phyloP scores from a whole-genome alignment of 2,113 vertebrate species.

The Rhineura floridana region DNA sequence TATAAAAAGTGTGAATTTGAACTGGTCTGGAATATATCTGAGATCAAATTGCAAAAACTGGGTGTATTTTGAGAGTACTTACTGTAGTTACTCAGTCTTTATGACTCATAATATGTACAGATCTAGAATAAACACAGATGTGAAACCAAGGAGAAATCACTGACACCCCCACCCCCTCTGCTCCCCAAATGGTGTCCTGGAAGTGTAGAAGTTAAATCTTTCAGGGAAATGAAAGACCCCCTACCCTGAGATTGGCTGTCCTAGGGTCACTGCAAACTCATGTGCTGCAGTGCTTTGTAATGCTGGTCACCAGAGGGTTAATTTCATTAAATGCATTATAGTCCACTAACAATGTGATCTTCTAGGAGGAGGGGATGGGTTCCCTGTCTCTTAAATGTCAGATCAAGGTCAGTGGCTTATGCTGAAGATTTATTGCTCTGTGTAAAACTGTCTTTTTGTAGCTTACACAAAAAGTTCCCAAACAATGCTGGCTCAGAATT shows the following conservation, averaged over 20 bases:
- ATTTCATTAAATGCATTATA: neutral
- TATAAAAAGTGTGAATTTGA: neutral
- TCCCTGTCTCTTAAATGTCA: neutral
- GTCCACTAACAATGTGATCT: constrained; percentile 43
- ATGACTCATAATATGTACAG: no score
- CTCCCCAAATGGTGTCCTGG: neutral
- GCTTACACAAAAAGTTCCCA: neutral
- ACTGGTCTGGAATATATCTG: neutral
- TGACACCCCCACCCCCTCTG: neutral
- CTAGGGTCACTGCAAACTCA: neutral
- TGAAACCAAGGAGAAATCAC: neutral
- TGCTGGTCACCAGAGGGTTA: constrained; percentile 17
- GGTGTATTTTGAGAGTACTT: neutral
- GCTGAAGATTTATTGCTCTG: neutral
- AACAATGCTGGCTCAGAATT: neutral
- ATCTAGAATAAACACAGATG: neutral
- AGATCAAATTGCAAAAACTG: neutral
- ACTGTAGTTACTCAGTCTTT: neutral
- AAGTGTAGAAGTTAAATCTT: neutral
- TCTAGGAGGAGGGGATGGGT: constrained; percentile 32
- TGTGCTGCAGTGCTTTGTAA: neutral
- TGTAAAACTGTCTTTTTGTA: neutral
- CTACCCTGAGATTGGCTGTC: neutral
- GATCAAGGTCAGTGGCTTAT: neutral
- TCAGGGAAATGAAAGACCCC: no score